These are phyloP conservation scores for Parauchenoglanis punctatus DNA, from an alignment of 2,797 vertebrate species.

Conservation along the genomic window DNA sequence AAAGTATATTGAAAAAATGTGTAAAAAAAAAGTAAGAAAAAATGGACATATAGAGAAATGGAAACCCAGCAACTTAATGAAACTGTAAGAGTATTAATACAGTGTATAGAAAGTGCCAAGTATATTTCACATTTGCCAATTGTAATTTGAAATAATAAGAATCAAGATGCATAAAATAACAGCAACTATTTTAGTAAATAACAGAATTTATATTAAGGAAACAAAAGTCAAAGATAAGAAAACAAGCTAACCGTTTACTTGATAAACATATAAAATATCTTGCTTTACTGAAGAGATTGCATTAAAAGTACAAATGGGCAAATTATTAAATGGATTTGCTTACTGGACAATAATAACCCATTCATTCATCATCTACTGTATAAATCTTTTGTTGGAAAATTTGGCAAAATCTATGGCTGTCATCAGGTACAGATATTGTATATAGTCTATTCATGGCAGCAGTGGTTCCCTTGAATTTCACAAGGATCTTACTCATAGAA, in stretches of 20 bases:
- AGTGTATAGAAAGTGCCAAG: no score
- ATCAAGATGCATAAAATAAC: background rate
- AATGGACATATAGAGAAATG: background rate
- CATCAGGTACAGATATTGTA: slow-evolving; percentile 6
- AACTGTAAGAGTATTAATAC: no score
- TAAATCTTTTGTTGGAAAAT: background rate
- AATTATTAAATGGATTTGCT: background rate
- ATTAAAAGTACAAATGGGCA: background rate
- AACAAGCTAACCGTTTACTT: background rate
- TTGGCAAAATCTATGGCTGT: background rate
- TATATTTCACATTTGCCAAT: no score
- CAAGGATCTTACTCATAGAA: background rate
- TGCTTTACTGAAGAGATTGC: background rate
- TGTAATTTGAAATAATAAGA: background rate
- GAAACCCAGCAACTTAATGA: background rate
- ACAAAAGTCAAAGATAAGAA: background rate
- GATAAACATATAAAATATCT: background rate
- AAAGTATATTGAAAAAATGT: background rate
- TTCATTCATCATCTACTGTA: background rate
- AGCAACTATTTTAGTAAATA: no score
- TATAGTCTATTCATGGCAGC: background rate
- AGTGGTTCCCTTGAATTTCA: background rate
- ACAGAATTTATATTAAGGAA: no score
- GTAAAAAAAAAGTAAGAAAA: background rate
- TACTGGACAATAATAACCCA: background rate